phyloP scores from a whole-genome alignment of 2,113 vertebrate species.

The Osmerus eperlanus region DNA sequence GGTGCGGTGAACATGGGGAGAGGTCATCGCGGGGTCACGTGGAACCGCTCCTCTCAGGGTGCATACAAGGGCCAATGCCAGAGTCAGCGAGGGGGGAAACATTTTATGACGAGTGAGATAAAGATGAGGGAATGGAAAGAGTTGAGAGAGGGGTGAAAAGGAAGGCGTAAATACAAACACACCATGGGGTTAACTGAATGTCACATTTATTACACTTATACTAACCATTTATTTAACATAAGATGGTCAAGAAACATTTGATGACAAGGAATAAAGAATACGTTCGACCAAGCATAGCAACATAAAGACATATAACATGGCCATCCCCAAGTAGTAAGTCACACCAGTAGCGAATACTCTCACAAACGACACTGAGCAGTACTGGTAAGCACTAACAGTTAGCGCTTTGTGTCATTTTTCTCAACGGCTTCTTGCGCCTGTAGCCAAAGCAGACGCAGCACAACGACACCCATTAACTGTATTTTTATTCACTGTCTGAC shows the following conservation, averaged over 20 bases:
- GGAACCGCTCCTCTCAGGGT: background rate
- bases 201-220: background rate
- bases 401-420: constrained; percentile 37
- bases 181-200: background rate
- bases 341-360: background rate
- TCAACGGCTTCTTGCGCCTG: constrained; percentile 26
- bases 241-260: background rate
- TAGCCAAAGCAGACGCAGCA: constrained; percentile 32
- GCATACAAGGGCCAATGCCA: constrained; percentile 15
- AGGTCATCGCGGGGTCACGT: constrained; percentile 1
- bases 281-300: too few species aligned
- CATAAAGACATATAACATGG: too few species aligned
- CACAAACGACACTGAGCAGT: background rate
- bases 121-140: background rate
- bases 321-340: background rate
- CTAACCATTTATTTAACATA: too few species aligned
- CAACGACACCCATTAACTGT: constrained; percentile 48
- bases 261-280: background rate
- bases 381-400: constrained; percentile 30
- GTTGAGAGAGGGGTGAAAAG: background rate
- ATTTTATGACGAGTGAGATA: background rate
- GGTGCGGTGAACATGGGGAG: background rate
- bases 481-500: constrained; percentile 13
- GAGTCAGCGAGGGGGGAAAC: background rate
- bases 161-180: background rate